Conservation (phyloP, 2,888 invertebrate species). For the Brachylomia viminalis region DNA sequence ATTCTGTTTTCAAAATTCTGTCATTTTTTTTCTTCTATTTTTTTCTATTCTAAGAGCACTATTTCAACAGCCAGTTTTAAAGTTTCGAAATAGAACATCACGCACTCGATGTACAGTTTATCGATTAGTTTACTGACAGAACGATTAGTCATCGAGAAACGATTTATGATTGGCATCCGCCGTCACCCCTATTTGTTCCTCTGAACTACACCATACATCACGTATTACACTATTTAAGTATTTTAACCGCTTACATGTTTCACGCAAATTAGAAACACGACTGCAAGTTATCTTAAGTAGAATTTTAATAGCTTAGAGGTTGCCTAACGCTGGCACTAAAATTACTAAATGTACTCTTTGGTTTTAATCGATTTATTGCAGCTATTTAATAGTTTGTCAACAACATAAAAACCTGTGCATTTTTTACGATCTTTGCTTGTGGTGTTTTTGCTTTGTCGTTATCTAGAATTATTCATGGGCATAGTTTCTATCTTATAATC, state of each 20-base stretch:
- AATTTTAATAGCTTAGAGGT: constrained; percentile 77
- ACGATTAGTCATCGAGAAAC: constrained; percentile 77
- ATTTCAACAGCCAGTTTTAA: constrained; percentile 53
- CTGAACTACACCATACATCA: constrained; percentile 75
- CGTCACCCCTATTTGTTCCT: constrained; percentile 72
- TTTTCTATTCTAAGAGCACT: constrained; percentile 24
- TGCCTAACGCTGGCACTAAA: constrained; percentile 68
- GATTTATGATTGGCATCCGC: constrained; percentile 75
- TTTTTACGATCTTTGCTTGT: constrained; percentile 50
- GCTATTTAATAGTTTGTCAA: constrained; percentile 63
- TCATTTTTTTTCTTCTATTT: not conserved
- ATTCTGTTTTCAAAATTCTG: constrained; percentile 19
- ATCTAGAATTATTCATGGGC: not conserved
- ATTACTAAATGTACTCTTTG: constrained; percentile 59
- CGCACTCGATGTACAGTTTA: constrained; percentile 72
- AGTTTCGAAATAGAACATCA: constrained; percentile 64
- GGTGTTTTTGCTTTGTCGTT: constrained; percentile 16
- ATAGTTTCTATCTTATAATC: constrained; percentile 1
- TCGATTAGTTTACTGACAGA: constrained; percentile 80
- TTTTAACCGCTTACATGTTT: constrained; percentile 72
- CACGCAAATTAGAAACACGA: constrained; percentile 84
- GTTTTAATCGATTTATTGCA: constrained; percentile 60
- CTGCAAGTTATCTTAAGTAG: constrained; percentile 81
- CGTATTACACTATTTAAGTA: constrained; percentile 69
- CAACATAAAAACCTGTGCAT: constrained; percentile 52